phyloP scores from a whole-genome alignment of 2,113 vertebrate genomes.

The Lophius piscatorius region DNA sequence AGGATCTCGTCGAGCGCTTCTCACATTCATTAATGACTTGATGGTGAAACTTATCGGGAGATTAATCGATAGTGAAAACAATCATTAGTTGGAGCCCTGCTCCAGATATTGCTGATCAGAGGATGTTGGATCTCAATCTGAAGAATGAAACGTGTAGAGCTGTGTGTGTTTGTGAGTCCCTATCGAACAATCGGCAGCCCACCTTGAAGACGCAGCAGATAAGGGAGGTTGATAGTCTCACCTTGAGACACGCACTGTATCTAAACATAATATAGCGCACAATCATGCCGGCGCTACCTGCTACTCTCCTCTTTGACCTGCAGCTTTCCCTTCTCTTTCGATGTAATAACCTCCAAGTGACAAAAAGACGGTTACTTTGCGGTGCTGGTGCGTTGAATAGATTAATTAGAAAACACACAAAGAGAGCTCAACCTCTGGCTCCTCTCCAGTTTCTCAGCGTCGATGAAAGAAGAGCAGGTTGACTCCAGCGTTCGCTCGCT shows the following conservation, averaged over 20 bases:
- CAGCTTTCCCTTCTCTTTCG: constrained; percentile 2
- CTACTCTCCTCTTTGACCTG: constrained; percentile 23
- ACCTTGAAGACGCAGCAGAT: constrained; percentile 74
- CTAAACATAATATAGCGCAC: constrained; percentile 27
- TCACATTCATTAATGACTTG: too few relatives aligned
- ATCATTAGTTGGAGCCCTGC: too few relatives aligned
- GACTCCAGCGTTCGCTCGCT: constrained; percentile 6
- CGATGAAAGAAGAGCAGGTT: constrained; percentile 37
- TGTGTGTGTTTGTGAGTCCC: constrained; percentile 18
- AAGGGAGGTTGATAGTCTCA: constrained; percentile 66
- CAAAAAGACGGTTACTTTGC: constrained; percentile 44
- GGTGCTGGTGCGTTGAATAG: constrained; percentile 38
- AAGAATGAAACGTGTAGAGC: constrained; percentile 21
- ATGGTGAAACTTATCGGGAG: too few relatives aligned
- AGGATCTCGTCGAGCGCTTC: too few relatives aligned
- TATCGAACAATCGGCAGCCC: constrained; percentile 66
- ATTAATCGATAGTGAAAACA: too few relatives aligned
- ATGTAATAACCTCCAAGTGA: constrained; percentile 43
- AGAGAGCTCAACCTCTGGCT: constrained; percentile 51
- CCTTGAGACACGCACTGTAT: constrained; percentile 70
- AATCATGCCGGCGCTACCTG: background rate
- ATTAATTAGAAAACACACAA: constrained; percentile 69
- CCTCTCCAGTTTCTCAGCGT: constrained; percentile 35
- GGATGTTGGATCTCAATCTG: constrained; percentile 4
- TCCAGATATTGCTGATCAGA: constrained; percentile 17